Base-by-base conservation (phyloP, 1,140 invertebrate genomes). In the Hylaeus anthracinus region DNA sequence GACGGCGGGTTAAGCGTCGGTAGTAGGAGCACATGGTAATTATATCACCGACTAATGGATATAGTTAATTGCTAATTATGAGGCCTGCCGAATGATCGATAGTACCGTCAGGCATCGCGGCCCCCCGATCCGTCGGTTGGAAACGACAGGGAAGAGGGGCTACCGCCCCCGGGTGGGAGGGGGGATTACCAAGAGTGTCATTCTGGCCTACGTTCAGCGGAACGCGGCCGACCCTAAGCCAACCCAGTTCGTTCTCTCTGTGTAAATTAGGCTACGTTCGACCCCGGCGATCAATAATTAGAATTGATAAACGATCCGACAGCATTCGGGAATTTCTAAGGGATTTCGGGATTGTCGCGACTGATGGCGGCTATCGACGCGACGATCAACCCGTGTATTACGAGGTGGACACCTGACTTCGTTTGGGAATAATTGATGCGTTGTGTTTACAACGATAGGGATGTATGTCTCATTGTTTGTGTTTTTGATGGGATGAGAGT, bases 11-110 rank as follows among this genome's bases (percentile, higher is more conserved):
- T 90, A 88, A 89, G 90, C 89, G 90, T 90, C 72, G 82, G 90
- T 90, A 89, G 88, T 87, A 89, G 90, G 89, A 91, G 90, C 90
- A 92, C 91, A 90, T 92, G 90, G 91, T 93, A 93, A 93, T 93
- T 93, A 93, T 93, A 93, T 93, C 91, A 92, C 88, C 87, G 89
- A 91, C 93, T 93, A 93, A 93, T 93, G 93, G 92, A 92, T 93
- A 93, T 92, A 93, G 92, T 93, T 93, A 93, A 93, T 93, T 93
- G 92, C 93, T 93, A 93, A 93, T 93, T 93, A 93, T 93, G 91
- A 92, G 91, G 90, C 92, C 92, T 92, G 90, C 90, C 90, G 89
- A 93, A 93, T 93, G 92, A 93, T 93, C 92, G 92, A 93, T 93
- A 93, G 90, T 90, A 90, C 90, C 87, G 82, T 87, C 90, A 90